Base-by-base conservation (phyloP, 2,797 vertebrate genomes). In the Sebastes glaucus region DNA sequence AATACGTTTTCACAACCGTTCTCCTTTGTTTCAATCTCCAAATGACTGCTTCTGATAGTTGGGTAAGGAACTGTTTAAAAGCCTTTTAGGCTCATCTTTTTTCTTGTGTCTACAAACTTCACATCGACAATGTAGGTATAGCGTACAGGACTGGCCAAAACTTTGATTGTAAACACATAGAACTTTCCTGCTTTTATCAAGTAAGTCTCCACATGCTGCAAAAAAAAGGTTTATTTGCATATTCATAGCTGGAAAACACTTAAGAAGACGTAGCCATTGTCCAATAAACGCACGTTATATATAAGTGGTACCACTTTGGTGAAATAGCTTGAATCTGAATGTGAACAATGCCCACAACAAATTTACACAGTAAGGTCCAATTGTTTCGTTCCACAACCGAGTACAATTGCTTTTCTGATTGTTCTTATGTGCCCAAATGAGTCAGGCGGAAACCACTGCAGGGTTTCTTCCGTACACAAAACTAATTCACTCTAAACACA, bases 401-500 rank as follows among this genome's bases (percentile, higher is more conserved):
- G 52, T 42, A 65, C 77, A 82, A 90, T 85, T 81, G 81, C 71
- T 88, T 73, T 73, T 74, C 63, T 82, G 72, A 86, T 87, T 91
- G 84, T 81, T 77, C 60, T 74, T 60, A 65, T 73, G 71, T 71
- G 65, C 27, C 74, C 78, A 88, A 88, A 83, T 78, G 67, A 90
- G 71, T 7, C 68, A 71, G 60, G 52, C 25, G 32, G 64, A 83
- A 83, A 88, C 55, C 65, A 80, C 85, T 81, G 72, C 85, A 90
- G 83, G 78, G 74, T 80, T 81, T 71, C 56, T 32, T 80, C 74
- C 1, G 4, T 59, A 81, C 62, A 71, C 74, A 87, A 87, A 86
- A 74, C 52, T 57, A 80, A 88, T 82, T 89, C 57, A 74, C 25
- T 85, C 52, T 63, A 27, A 78, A 75, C 22, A 79, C 57, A 89